Evolutionary conservation across 2,113 vertebrate genomes (phyloP).

Genomic region (Chrysemys picta): DNA sequence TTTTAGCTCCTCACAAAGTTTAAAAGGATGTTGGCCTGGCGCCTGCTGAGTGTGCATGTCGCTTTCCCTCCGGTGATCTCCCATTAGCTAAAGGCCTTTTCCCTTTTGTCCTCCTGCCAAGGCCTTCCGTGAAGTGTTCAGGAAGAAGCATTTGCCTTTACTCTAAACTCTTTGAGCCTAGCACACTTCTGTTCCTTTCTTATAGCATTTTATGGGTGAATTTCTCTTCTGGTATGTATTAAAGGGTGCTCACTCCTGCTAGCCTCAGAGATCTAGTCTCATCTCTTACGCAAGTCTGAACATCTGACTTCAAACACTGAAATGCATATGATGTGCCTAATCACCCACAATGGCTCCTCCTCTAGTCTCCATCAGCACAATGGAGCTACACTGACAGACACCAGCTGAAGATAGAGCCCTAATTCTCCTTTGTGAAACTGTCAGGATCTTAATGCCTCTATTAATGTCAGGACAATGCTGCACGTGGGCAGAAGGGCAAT

Average conservation of each 20-base stretch:
- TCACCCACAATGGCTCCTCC: too few species aligned
- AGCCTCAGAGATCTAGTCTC: not conserved
- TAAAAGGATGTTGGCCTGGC: not conserved
- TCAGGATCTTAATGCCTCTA: not conserved
- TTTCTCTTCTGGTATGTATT: not conserved
- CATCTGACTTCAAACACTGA: not conserved
- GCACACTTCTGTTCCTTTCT: not conserved
- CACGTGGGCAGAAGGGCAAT: not conserved
- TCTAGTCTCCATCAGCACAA: not conserved
- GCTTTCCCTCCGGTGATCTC: not conserved
- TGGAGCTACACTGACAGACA: not conserved
- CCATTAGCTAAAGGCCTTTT: not conserved
- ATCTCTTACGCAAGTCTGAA: not conserved
- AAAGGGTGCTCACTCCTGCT: not conserved
- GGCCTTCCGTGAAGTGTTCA: not conserved
- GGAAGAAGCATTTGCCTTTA: not conserved
- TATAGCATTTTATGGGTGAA: not conserved
- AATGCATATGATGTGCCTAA: not conserved
- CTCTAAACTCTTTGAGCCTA: not conserved
- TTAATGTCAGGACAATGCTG: not conserved
- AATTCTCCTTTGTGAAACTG: not conserved
- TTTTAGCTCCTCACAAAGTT: not conserved
- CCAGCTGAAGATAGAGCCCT: not conserved
- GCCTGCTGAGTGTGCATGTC: not conserved
- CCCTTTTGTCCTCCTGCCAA: not conserved